A percentile compares a stretch with the other conserved stretches of the same genome.
phyloP scores from a whole-genome alignment of 2,888 invertebrate genomes.

The Eilema depressum region DNA sequence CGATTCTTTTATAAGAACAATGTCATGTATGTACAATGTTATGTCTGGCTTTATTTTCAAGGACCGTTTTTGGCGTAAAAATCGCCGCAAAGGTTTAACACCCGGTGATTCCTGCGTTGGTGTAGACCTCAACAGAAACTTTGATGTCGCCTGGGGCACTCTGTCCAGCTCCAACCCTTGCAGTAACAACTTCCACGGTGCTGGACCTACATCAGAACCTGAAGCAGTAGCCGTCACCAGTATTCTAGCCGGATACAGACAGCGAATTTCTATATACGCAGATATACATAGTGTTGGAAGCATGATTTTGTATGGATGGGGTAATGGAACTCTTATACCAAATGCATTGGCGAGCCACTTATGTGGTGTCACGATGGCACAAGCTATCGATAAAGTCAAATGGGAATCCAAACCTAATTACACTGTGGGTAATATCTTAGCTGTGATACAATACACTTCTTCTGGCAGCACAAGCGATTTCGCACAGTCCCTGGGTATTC shows the following conservation, averaged over 20 bases:
- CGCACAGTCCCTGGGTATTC: slow-evolving; percentile 80
- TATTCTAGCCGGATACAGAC: slow-evolving; percentile 80
- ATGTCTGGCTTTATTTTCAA: slow-evolving; percentile 56
- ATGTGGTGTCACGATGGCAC: slow-evolving; percentile 74
- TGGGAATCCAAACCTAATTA: slow-evolving; percentile 76
- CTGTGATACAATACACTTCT: slow-evolving; percentile 2
- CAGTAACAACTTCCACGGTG: slow-evolving; percentile 88
- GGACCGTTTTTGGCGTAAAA: slow-evolving; percentile 90
- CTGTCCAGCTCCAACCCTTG: slow-evolving; percentile 84
- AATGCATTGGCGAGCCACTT: slow-evolving; percentile 76
- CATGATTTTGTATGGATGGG: slow-evolving; percentile 81
- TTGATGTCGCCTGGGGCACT: slow-evolving; percentile 89
- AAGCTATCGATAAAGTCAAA: slow-evolving; percentile 79
- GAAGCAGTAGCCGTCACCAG: slow-evolving; percentile 88
- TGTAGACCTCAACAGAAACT: slow-evolving; percentile 92
- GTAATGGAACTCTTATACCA: slow-evolving; percentile 76
- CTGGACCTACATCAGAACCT: slow-evolving; percentile 88
- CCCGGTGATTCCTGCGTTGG: slow-evolving; percentile 85
- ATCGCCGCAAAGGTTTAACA: slow-evolving; percentile 75
- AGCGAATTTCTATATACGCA: slow-evolving; percentile 88
- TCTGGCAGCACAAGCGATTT: slow-evolving; percentile 89
- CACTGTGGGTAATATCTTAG: slow-evolving; percentile 79
- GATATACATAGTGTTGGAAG: slow-evolving; percentile 93
- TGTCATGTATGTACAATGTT: too few species aligned
- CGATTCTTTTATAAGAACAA: too few species aligned